Evolutionary conservation across 2,888 invertebrate species (phyloP), one percentile per base, ranked within the genome.

Genomic region (Dichetophora obliterata): DNA sequence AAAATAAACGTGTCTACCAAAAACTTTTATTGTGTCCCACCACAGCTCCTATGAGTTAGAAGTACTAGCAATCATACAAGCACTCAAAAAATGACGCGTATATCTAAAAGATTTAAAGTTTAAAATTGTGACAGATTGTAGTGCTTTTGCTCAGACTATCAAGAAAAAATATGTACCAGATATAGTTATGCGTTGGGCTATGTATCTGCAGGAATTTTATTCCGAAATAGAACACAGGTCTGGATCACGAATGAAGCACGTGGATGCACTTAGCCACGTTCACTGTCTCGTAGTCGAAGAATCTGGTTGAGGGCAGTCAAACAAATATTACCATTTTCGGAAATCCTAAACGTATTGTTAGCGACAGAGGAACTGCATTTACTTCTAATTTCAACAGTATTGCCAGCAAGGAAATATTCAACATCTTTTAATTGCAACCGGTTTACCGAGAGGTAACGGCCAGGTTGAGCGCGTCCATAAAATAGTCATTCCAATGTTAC

Each of bases 21-120:
- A n/a, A n/a, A n/a, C n/a, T n/a, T n/a, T n/a, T n/a, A n/a, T n/a
- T n/a, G n/a, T n/a, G n/a, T n/a, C n/a, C n/a, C n/a, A n/a, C n/a
- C n/a, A 81, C 43, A 71, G 77, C 34, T 83, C 82, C n/a, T 83
- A 85, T n/a, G 82, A 83, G 50, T 57, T 84, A 19, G 82, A 84
- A 52, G 77, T 77, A 0, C 37, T 83, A 3, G 83, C 83, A 0
- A 79, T 85, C 34, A 74, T 83, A 19, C 74, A 76, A 31, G 80
- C 82, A 1, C 19, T 83, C 11, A 81, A 81, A 54, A 83, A 82
- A 61, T 84, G 82, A 77, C 52, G 82, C 0, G 37, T 76, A 14
- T 78, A 78, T 43, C 14, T 79, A 0, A 34, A 73, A 19, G 78
- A 73, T 2, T 72, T 78, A 0, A 72, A 75, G 11, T 14, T 77